Evolutionary conservation across 2,888 invertebrate species (phyloP), one percentile per base, ranked within the genome.

Genomic region (Brachylomia viminalis): DNA sequence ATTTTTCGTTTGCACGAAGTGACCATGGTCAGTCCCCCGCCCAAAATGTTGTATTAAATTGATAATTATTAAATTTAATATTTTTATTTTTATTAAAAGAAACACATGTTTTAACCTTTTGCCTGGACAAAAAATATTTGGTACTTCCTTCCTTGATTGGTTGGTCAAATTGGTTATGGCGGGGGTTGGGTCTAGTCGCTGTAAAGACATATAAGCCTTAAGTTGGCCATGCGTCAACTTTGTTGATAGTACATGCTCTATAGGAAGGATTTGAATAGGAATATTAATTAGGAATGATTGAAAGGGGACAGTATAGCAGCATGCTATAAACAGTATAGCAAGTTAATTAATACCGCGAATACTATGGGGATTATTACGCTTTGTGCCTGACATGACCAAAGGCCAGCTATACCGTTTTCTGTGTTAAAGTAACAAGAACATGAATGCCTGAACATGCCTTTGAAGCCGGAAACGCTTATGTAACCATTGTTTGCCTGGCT

Each of bases 221-320:
- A n/a, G n/a, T n/a, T n/a, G n/a, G n/a, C n/a, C n/a, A n/a, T n/a
- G n/a, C n/a, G n/a, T n/a, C n/a, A n/a, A n/a, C n/a, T n/a, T n/a
- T n/a, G n/a, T n/a, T n/a, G n/a, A n/a, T n/a, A n/a, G n/a, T n/a
- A 30, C 23, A 15, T 52, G 54, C 42, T 49, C 42, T 33, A 11
- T 27, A 33, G 11, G 64, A 61, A 59, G 11, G 23, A 59, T 59
- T 6, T 59, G 27, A 38, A n/a, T 67, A n/a, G n/a, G n/a, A n/a
- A n/a, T n/a, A n/a, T n/a, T n/a, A n/a, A n/a, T n/a, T n/a, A n/a
- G 47, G 27, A 82, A 52, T 79, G 62, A 82, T 77, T 67, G 33
- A 27, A 42, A 54, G 45, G 59, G 30, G 49, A 56, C 38, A 23
- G 2, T 42, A 64, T 47, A 33, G 6, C n/a, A 11, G n/a, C n/a